phyloP scores from a whole-genome alignment of 2,797 vertebrate species.

The Valencia hispanica region DNA sequence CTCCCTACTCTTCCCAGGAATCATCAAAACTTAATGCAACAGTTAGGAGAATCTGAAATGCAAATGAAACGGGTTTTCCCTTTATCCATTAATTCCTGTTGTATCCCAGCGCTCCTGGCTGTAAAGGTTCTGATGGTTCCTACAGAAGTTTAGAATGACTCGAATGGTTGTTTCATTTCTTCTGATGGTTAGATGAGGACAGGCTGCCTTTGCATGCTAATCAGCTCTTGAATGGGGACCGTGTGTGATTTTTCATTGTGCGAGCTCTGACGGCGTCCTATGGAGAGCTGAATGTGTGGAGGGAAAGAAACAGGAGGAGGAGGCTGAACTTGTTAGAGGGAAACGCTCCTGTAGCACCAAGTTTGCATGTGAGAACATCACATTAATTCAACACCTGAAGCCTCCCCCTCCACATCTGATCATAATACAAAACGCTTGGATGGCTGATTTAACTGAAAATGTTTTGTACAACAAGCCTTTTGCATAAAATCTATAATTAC shows the following conservation, averaged over 20 bases:
- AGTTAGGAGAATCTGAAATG: slow-evolving; percentile 8
- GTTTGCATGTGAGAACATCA: slow-evolving; percentile 63
- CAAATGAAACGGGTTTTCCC: slow-evolving; percentile 11
- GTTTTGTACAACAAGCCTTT: background rate
- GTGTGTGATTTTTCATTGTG: slow-evolving; percentile 90
- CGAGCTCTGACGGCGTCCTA: slow-evolving; percentile 81
- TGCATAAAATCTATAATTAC: background rate
- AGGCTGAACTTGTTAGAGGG: slow-evolving; percentile 76
- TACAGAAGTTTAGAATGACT: slow-evolving; percentile 45
- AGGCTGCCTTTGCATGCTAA: slow-evolving; percentile 92
- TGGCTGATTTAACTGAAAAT: background rate
- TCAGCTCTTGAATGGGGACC: slow-evolving; percentile 88
- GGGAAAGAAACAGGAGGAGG: background rate
- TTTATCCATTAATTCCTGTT: slow-evolving; percentile 31
- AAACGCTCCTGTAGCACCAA: background rate
- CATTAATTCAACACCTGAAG: slow-evolving; percentile 55
- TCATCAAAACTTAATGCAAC: background rate
- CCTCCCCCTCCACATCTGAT: background rate
- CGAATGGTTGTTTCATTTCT: slow-evolving; percentile 57
- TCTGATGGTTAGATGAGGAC: slow-evolving; percentile 77
- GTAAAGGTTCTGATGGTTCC: slow-evolving; percentile 32
- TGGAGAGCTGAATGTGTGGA: slow-evolving; percentile 75
- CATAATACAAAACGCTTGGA: background rate
- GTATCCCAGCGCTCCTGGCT: slow-evolving; percentile 20
- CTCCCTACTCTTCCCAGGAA: background rate